Evolutionary conservation across 2,888 invertebrate species (phyloP).

Genomic region (Laothoe populi): DNA sequence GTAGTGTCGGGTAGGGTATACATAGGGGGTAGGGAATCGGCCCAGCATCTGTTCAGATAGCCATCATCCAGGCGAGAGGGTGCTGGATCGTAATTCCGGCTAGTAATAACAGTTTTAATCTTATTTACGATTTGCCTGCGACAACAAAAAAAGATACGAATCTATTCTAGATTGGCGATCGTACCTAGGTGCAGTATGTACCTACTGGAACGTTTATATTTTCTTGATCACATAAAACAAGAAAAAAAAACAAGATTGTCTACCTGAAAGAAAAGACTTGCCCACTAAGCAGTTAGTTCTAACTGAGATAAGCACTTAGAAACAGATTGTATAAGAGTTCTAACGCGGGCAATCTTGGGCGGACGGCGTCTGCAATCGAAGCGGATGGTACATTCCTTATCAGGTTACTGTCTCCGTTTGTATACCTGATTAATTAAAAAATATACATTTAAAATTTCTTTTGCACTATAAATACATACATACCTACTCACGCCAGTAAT

Average conservation of each 20-base stretch:
- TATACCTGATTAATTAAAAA: not conserved
- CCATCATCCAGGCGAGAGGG: too few relatives aligned
- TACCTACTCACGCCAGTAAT: too few relatives aligned
- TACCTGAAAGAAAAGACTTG: constrained; percentile 2
- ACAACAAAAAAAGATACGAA: too few relatives aligned
- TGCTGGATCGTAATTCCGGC: too few relatives aligned
- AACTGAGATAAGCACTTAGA: constrained; percentile 16
- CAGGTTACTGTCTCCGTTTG: constrained; percentile 3
- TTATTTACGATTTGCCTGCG: too few relatives aligned
- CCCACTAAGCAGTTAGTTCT: constrained; percentile 1
- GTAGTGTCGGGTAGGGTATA: too few relatives aligned
- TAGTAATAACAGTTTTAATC: too few relatives aligned
- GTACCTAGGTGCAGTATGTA: not conserved
- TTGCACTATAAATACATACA: too few relatives aligned
- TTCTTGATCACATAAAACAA: not conserved
- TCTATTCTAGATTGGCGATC: not conserved
- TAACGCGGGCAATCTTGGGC: constrained; percentile 14
- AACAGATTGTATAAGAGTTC: constrained; percentile 23
- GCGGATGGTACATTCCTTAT: not conserved
- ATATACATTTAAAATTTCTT: not conserved
- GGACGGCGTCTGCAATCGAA: not conserved
- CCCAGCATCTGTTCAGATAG: too few relatives aligned
- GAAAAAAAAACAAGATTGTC: not conserved
- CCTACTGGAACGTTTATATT: not conserved
- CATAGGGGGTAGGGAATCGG: too few relatives aligned